phyloP scores from a whole-genome alignment of 92 coral and sea anemone genomes.

The Phenganax stokvisi region DNA sequence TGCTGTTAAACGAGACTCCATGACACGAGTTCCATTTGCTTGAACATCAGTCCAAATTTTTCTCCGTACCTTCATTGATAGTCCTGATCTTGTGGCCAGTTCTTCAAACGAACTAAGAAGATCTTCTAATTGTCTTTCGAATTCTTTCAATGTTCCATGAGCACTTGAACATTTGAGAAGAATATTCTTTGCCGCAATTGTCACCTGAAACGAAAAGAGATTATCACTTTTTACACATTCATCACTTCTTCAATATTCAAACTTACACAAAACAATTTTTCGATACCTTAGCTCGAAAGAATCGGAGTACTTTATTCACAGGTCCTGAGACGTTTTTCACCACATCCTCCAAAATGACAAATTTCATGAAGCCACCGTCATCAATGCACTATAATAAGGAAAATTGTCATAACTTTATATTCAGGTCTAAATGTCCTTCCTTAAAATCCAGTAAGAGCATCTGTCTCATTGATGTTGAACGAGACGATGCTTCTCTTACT shows the following conservation, averaged over 20 bases:
- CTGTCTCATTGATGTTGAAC: no score
- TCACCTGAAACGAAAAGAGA: slow-evolving; percentile 46
- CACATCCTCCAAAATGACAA: slow-evolving; percentile 69
- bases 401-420: neutral
- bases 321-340: slow-evolving; percentile 81
- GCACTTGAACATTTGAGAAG: slow-evolving; percentile 70
- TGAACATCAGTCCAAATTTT: slow-evolving; percentile 76
- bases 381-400: slow-evolving; percentile 58
- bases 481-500: no score
- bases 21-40: slow-evolving; percentile 69
- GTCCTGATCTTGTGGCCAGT: slow-evolving; percentile 60
- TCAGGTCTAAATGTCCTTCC: neutral
- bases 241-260: no score
- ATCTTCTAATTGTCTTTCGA: slow-evolving; percentile 59
- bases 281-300: slow-evolving; percentile 78
- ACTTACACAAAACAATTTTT: neutral
- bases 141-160: slow-evolving; percentile 67
- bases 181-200: slow-evolving; percentile 72
- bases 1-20: slow-evolving; percentile 70
- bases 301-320: slow-evolving; percentile 67
- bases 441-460: no score
- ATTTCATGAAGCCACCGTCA: slow-evolving; percentile 82
- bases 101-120: slow-evolving; percentile 65
- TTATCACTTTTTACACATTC: neutral
- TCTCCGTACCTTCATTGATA: slow-evolving; percentile 61